These are phyloP conservation scores for Rotaria magnacalcarata DNA, from an alignment of 2,888 invertebrate genomes.

Conservation along the genomic window DNA sequence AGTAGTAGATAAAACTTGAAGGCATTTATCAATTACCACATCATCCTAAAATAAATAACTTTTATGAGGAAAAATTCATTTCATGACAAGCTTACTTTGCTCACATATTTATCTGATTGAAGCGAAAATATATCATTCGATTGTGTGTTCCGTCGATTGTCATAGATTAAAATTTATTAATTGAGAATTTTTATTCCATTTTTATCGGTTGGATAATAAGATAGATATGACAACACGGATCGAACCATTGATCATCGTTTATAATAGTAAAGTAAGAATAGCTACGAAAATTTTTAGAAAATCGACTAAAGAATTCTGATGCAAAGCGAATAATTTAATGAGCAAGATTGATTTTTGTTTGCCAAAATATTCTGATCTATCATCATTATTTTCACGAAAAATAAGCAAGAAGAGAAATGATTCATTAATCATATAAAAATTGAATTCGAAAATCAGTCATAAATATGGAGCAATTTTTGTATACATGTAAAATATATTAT, in stretches of 20 bases:
- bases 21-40: neutral
- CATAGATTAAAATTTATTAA: neutral
- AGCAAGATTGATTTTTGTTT: constrained; percentile 9
- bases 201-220: neutral
- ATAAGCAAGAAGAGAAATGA: neutral
- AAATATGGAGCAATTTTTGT: neutral
- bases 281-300: too few relatives aligned
- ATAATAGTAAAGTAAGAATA: too few relatives aligned
- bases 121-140: neutral
- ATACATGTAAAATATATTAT: constrained; percentile 32
- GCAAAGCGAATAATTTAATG: too few relatives aligned
- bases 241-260: neutral
- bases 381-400: neutral
- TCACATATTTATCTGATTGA: constrained; percentile 17
- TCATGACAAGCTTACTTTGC: neutral
- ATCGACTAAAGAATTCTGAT: too few relatives aligned
- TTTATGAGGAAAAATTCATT: too few relatives aligned
- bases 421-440: too few relatives aligned
- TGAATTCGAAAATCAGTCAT: neutral
- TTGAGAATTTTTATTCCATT: neutral
- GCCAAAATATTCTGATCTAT: neutral
- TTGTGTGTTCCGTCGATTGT: neutral
- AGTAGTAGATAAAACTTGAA: neutral
- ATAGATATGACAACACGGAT: neutral
- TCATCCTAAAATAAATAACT: neutral